A percentile compares a stretch with the other conserved stretches of the same genome.
Conservation (phyloP, 2,888 invertebrate genomes). For the Nephrotoma flavescens region DNA sequence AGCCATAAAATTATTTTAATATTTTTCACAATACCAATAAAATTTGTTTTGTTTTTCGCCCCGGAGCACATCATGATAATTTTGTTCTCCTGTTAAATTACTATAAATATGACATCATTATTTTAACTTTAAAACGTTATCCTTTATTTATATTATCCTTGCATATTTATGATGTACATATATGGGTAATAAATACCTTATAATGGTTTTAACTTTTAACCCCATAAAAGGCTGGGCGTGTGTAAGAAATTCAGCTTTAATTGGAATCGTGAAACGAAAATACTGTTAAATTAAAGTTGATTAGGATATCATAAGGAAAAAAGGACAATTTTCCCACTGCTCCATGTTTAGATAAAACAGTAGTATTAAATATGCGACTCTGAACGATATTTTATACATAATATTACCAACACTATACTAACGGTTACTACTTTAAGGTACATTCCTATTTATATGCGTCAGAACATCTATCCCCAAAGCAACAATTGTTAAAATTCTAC, state of each 20-base stretch:
- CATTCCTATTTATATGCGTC: no score
- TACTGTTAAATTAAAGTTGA: background rate
- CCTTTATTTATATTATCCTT: background rate
- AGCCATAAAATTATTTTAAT: background rate
- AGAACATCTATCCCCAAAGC: background rate
- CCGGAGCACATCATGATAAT: background rate
- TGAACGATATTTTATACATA: no score
- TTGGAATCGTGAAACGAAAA: background rate
- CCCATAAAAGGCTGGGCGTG: background rate
- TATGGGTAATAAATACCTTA: background rate
- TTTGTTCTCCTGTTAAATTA: background rate
- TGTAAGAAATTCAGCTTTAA: background rate
- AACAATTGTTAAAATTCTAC: background rate
- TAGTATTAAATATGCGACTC: background rate
- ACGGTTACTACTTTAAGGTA: no score
- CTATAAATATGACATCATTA: background rate
- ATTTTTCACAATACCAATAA: background rate
- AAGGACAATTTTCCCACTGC: background rate
- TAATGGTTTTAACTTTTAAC: background rate
- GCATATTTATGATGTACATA: background rate
- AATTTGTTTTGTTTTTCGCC: background rate
- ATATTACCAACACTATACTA: no score
- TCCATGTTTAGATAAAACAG: background rate
- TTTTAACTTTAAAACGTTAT: background rate
- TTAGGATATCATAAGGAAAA: background rate